Percentiles rank a stretch among this genome's conserved stretches.
Evolutionary conservation across 2,113 vertebrate species (phyloP).

Genomic region (Atlantisia rogersi): DNA sequence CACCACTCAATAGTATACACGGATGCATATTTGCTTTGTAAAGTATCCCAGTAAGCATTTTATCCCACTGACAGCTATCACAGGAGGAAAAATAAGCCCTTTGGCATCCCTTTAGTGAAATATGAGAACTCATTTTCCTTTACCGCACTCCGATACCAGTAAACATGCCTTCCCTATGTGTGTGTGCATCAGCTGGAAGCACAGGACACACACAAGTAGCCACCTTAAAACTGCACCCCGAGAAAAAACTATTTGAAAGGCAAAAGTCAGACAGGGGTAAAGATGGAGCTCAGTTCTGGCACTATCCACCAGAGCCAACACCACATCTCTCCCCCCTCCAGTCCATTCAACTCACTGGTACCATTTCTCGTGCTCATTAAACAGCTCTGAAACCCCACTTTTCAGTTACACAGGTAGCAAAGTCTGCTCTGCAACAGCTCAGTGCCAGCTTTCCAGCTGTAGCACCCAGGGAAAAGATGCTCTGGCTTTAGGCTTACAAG

Average conservation of each 20-base stretch:
- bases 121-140: background rate
- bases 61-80: background rate
- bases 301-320: rapidly evolving
- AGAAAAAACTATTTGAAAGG: background rate
- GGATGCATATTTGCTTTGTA: too few species aligned
- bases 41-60: background rate
- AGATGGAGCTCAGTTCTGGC: background rate
- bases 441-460: background rate
- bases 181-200: background rate
- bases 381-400: background rate
- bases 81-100: background rate
- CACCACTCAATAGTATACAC: background rate
- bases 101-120: background rate
- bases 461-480: rapidly evolving
- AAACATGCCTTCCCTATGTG: background rate
- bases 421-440: background rate
- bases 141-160: background rate
- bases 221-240: background rate
- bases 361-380: background rate
- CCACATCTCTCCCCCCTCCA: rapidly evolving
- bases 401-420: background rate
- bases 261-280: background rate
- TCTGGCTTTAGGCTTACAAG: background rate
- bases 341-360: background rate
- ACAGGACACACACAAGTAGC: background rate